Percentiles rank a stretch among this genome's conserved stretches.
phyloP scores from a whole-genome alignment of 2,113 vertebrate species.

The Strix uralensis region DNA sequence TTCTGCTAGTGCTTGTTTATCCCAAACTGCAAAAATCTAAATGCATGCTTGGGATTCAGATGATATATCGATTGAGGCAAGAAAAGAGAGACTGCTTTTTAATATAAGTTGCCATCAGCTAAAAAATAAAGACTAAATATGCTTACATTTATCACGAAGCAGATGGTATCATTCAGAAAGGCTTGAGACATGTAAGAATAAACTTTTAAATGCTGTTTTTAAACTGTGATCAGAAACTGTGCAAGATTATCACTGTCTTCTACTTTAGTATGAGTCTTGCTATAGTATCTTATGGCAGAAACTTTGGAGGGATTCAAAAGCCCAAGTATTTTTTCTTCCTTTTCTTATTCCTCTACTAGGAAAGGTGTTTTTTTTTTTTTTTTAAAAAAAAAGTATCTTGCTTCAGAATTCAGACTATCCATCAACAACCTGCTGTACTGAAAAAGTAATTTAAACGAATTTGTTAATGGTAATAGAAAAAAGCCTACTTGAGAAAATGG shows the following conservation, averaged over 20 bases:
- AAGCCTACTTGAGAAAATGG: background rate
- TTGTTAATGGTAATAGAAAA: background rate
- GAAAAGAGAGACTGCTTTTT: background rate
- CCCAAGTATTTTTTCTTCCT: background rate
- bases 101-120: background rate
- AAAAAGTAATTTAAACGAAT: background rate
- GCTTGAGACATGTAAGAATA: background rate
- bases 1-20: background rate
- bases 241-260: background rate
- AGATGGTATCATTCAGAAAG: background rate
- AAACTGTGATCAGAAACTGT: conserved; percentile 8
- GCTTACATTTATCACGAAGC: background rate
- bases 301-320: background rate
- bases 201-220: background rate
- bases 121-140: background rate
- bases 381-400: background rate
- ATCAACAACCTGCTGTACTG: background rate
- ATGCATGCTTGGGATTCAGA: background rate
- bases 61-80: background rate
- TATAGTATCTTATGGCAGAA: background rate
- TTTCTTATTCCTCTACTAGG: background rate
- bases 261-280: background rate
- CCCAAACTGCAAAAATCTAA: background rate
- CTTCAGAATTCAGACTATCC: background rate
- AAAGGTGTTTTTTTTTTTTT: background rate